Evolutionary conservation across 2,113 vertebrate species (phyloP).

Genomic region (Coptodon rendalli): DNA sequence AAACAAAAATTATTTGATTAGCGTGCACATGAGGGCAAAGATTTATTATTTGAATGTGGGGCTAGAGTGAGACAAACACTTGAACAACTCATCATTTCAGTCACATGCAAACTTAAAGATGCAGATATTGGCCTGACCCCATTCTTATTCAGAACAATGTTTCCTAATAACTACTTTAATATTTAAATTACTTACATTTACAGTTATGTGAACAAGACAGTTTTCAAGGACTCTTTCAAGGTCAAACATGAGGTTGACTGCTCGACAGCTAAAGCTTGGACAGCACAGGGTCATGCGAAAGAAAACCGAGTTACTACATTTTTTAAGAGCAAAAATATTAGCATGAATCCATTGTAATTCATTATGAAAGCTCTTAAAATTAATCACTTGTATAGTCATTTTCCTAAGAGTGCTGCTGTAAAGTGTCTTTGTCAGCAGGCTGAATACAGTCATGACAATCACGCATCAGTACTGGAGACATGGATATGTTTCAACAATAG

Average conservation of each 20-base stretch:
- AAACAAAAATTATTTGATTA: neutral
- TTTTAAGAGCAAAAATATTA: neutral
- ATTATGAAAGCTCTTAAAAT: neutral
- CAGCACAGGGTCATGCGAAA: neutral
- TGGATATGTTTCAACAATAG: neutral
- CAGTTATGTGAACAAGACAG: neutral
- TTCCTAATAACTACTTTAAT: neutral
- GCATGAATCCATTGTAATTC: neutral
- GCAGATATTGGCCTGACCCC: neutral
- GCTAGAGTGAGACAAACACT: neutral
- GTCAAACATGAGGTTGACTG: neutral
- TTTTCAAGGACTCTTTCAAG: neutral
- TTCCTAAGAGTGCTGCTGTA: neutral
- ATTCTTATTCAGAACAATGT: neutral
- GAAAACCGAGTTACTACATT: neutral
- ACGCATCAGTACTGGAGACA: neutral
- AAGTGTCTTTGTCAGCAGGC: neutral
- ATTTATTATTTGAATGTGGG: neutral
- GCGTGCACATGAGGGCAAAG: fast-evolving
- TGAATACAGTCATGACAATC: slow-evolving; percentile 17
- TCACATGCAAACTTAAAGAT: neutral
- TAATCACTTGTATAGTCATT: neutral
- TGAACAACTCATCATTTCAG: neutral
- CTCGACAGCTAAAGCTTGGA: neutral
- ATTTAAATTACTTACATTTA: neutral